Evolutionary conservation across 2,113 vertebrate species (phyloP), one percentile per base, ranked within the genome.

Genomic region (Micronycteris hirsuta): DNA sequence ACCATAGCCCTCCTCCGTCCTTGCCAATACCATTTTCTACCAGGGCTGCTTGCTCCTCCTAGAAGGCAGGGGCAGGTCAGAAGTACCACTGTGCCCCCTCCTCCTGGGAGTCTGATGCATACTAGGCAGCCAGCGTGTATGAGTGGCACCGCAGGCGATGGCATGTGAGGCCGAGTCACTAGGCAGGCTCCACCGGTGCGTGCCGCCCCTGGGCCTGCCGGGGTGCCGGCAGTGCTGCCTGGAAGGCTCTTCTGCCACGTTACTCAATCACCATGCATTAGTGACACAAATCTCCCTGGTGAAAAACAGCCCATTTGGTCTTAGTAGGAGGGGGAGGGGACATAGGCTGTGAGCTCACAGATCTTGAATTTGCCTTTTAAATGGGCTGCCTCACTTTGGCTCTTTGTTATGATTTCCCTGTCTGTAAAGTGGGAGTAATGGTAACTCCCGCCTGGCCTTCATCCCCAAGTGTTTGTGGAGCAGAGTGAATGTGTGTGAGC

Each of bases 121-220:
- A 2, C 3, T 7, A 47, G 54, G 54, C n/a, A 22, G 43, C 38
- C 14, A 1, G 13, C 0, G 0, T 10, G 38, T 28, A 36, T 33
- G 67, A 80, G 45, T 8, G 2, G 84, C 65, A 68, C 9, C 9
- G 33, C 14, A 52, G 67, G 33, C 43, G 20, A 31, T 0, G 8
- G 67, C 20, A 31, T 0, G 19, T 0, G n/a, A 67, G 15, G 9
- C 19, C 31, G 28, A 19, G 43, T 36, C 38, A 33, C n/a, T 19
- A 28, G 65, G n/a, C 38, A 36, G 76, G 24, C n/a, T 45, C 4
- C 63, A 15, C 61, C 56, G 16, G 0, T 31, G 56, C 12, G 13
- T 24, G 45, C 54, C 49, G 22, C 26, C 61, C 43, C 33, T 16
- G 20, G 17, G 19, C 7, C 38, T 56, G 26, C 58, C 20, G 24